These are phyloP conservation scores for Promerops cafer DNA, from an alignment of 2,113 vertebrate species.

Conservation along the genomic window DNA sequence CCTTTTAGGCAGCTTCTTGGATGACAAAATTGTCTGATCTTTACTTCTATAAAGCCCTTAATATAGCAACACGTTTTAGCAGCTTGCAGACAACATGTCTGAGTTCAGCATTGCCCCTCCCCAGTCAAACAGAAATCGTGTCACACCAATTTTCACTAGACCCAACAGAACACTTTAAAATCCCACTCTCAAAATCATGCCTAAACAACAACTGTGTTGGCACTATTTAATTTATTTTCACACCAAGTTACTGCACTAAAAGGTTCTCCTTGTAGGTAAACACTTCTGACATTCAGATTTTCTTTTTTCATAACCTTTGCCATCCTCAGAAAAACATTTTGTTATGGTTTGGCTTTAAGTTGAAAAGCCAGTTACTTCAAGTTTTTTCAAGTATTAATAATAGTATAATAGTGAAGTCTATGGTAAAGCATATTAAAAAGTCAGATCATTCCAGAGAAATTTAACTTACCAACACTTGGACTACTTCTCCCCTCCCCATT, in stretches of 20 bases:
- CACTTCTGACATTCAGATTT: not conserved
- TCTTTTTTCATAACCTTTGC: not conserved
- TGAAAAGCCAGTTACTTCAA: not conserved
- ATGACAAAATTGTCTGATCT: not conserved
- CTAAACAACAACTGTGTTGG: fast-evolving
- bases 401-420: not conserved
- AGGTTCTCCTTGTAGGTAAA: not conserved
- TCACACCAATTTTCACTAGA: not conserved
- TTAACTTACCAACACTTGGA: not conserved
- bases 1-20: not conserved
- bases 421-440: not conserved
- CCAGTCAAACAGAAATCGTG: not conserved
- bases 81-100: not conserved
- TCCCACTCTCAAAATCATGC: not conserved
- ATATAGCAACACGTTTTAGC: not conserved
- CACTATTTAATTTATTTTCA: not conserved
- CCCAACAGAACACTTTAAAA: not conserved
- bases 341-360: not conserved
- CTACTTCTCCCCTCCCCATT: not conserved
- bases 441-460: not conserved
- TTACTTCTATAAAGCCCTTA: not conserved
- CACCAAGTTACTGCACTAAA: not conserved
- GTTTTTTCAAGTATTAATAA: not conserved
- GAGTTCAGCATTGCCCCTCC: not conserved
- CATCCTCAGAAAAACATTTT: not conserved